Base-by-base conservation (phyloP, 2,113 vertebrate genomes). In the Lampris megalopsis region DNA sequence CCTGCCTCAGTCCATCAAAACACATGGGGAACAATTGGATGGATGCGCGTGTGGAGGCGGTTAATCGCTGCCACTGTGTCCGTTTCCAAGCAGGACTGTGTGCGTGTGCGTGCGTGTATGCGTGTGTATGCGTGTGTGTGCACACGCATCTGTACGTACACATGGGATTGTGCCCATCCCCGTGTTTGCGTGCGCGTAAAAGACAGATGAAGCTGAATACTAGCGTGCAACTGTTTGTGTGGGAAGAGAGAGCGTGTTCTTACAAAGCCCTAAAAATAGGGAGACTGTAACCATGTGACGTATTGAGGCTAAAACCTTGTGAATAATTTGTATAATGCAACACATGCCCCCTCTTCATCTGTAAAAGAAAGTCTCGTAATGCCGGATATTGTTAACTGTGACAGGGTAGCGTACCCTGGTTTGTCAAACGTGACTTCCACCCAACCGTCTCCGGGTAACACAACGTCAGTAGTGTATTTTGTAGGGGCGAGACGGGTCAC, bases 291-390 rank as follows among this genome's bases (percentile, higher is more conserved):
- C 86, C 78, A 85, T 92, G 91, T 93, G 91, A 89, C 90, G 87
- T 86, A 91, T 90, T 91, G 88, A 91, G 91, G 90, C 84, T 93
- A 91, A 92, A 92, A 90, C 90, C 89, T 91, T 86, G 89, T 92
- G 91, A 92, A 92, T 92, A 90, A 92, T 92, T 92, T 92, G 81
- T 85, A 73, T 83, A 83, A 87, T 86, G 82, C 82, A 83, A 85
- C 86, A 89, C 79, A 84, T 81, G 76, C 73, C 69, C 75, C 66
- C 82, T 78, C 68, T 65, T 67, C 64, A 85, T 77, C 85, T 75
- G 77, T 54, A 53, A 76, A 56, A 76, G 24, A 0, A 24, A 0
- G 24, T 57, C 45, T 53, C 13, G 41, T 49, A 50, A 9, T 57
- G 43, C 2, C 4, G 4, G 43, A 45, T 45, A 45, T 45, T 45